Evolutionary conservation across 1,140 invertebrate genomes (phyloP).

Genomic region (Zaprionus ornatus): DNA sequence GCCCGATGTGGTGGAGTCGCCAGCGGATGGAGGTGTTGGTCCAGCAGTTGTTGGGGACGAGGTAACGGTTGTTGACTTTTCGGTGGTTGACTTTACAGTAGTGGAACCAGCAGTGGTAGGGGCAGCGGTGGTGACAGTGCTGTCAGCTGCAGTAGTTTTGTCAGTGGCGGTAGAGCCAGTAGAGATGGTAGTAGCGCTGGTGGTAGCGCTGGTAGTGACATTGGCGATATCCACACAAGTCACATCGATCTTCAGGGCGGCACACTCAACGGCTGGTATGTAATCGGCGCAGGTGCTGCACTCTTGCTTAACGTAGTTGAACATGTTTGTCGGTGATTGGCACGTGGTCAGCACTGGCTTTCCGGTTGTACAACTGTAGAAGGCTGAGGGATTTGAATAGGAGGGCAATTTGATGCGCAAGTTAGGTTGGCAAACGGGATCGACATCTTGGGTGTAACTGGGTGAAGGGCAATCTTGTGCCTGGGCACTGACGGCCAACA

Average conservation of each 20-base stretch:
- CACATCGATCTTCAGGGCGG: neutral
- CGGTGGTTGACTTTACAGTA: neutral
- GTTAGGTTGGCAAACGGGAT: constrained; percentile 26
- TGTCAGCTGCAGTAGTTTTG: constrained; percentile 2
- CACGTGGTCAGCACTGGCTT: neutral
- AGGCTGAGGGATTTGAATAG: constrained; percentile 49
- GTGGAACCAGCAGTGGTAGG: neutral
- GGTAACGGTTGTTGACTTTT: too few species aligned
- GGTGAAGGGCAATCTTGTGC: constrained; percentile 24
- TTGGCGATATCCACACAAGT: constrained; percentile 16
- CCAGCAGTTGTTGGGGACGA: neutral
- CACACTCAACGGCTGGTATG: constrained; percentile 43
- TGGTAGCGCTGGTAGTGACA: neutral
- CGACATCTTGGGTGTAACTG: constrained; percentile 24
- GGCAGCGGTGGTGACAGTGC: neutral
- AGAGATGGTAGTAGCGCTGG: neutral
- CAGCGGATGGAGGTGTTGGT: neutral
- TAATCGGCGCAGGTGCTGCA: constrained; percentile 43
- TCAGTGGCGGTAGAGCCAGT: neutral
- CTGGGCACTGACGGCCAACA: constrained; percentile 52
- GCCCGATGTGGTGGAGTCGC: neutral
- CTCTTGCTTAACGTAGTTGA: constrained; percentile 41
- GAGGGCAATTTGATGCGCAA: constrained; percentile 41
- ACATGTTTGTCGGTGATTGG: neutral
- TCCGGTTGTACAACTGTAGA: constrained; percentile 23